Base-by-base conservation (phyloP, 2,888 invertebrate species). In the Aphodius granarius region DNA sequence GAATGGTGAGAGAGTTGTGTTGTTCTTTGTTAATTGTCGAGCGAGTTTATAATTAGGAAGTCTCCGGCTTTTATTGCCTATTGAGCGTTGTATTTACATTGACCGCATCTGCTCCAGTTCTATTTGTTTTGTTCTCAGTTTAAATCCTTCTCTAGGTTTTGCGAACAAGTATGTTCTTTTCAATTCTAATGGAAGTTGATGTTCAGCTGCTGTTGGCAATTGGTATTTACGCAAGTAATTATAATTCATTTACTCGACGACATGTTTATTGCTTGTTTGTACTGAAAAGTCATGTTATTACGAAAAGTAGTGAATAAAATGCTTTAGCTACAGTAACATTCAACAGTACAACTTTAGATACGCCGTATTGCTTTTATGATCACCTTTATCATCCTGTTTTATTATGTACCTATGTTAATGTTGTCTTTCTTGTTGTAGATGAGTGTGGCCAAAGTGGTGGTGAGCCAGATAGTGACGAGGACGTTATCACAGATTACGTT, bases 381-480 rank as follows among this genome's bases (percentile, higher is more conserved):
- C n/a, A n/a, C n/a, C n/a, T n/a, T n/a, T n/a, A n/a, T n/a, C n/a
- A 43, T 43, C 13, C 43, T 43, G 71, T 71, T 21, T 71, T 71
- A n/a, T 17, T 18, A 23, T 21, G 5, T 17, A 20, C 43, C 22
- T 71, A 22, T 71, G 21, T 66, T 66, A 20, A 66, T 16, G 15
- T 15, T 66, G 19, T 21, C 4, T 0, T 71, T 71, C 20, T 73
- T 76, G 85, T 87, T 83, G 0, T 88, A 92, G 93, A 93, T 90
- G 93, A 93, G 87, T 92, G 92, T 84, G 89, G 90, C 78, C 89
- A 89, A 83, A 92, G 92, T 87, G 92, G 91, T 76, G 92, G 92
- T 73, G 93, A 93, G 86, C 91, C 92, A 75, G 93, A 93, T 87
- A 93, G 93, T 88, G 94, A 93, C 88, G 93, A 94, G 86, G 93